Conservation (phyloP, 2,113 vertebrate genomes). For the Podarcis raffonei region DNA sequence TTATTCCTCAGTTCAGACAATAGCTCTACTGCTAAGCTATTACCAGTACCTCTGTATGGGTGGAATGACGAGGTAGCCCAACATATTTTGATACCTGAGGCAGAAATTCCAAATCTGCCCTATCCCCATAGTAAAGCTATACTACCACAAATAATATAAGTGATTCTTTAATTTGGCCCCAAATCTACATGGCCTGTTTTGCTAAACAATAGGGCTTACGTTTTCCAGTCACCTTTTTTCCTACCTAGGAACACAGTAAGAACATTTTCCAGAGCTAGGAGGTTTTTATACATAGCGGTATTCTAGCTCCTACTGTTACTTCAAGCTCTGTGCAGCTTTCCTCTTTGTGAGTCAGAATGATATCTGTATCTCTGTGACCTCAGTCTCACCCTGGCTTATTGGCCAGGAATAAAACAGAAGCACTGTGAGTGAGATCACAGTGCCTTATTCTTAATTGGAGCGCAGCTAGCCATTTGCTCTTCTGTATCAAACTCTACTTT, state of each 20-base stretch:
- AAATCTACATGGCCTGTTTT: not conserved
- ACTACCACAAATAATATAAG: not conserved
- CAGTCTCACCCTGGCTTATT: not conserved
- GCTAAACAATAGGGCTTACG: not conserved
- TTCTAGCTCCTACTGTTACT: not conserved
- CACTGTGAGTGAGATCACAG: not conserved
- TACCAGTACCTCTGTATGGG: not conserved
- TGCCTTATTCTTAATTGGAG: not conserved
- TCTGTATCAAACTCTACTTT: not conserved
- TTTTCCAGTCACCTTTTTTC: too few relatives aligned
- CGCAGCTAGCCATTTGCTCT: conserved; percentile 10
- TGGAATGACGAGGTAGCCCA: too few relatives aligned
- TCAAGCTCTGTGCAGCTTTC: not conserved
- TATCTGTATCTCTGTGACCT: conserved; percentile 32
- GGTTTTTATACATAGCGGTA: not conserved
- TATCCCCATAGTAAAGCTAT: too few relatives aligned
- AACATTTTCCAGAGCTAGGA: not conserved
- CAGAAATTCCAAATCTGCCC: not conserved
- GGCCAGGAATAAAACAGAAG: conserved; percentile 11
- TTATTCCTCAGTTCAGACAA: not conserved
- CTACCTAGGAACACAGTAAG: too few relatives aligned
- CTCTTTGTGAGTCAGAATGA: not conserved
- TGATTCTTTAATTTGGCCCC: not conserved
- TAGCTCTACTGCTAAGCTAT: not conserved
- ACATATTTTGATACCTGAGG: not conserved